Base-by-base conservation (phyloP, 30 jellyfish, hydroid and myxozoan genomes). In the Aurelia aurita region DNA sequence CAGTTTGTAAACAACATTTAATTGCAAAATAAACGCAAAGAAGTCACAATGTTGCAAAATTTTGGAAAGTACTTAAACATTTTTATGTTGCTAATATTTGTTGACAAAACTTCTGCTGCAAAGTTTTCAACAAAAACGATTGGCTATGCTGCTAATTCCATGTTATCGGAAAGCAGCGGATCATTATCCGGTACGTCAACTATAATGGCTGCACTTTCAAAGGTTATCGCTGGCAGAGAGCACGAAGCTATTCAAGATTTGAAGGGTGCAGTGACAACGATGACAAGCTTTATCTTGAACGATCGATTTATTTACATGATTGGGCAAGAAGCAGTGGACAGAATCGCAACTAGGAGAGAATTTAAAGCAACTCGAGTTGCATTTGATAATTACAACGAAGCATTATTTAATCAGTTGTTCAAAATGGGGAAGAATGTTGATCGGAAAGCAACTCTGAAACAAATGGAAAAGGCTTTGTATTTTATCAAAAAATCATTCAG, bases 221-320 rank as follows among this genome's bases (percentile, higher is more conserved):
- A 77, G 26, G 79, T 77, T 19, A 21, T 53, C 51, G 81, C 23
- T 23, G 93, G 81, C 16, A 21, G 64, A 11, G 44, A 58, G 62
- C 76, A 70, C 13, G 93, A 83, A 55, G 93, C 87, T 1, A 59
- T 68, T 19, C 23, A 15, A 1, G 86, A 65, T n/a, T 71, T 83
- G 64, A 61, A 83, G 75, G 82, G 63, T 23, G 86, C 87, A 2
- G 67, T 83, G 27, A 74, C 84, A 16, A 83, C 93, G 1, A 44
- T 83, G 66, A 53, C 93, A 14, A 83, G 77, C 21, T 57, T 10
- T 16, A 54, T 74, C 68, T 54, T 69, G 44, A 65, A 83, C 59
- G 93, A 83, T 83, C 86, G 93, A 27, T 83, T 83, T 63, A 76
- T 63, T 29, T 70, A 83, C 87, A 83, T 83, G 87, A 71, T 83